Base-by-base conservation (phyloP, 2,797 vertebrate genomes). In the Lepus townsendii region DNA sequence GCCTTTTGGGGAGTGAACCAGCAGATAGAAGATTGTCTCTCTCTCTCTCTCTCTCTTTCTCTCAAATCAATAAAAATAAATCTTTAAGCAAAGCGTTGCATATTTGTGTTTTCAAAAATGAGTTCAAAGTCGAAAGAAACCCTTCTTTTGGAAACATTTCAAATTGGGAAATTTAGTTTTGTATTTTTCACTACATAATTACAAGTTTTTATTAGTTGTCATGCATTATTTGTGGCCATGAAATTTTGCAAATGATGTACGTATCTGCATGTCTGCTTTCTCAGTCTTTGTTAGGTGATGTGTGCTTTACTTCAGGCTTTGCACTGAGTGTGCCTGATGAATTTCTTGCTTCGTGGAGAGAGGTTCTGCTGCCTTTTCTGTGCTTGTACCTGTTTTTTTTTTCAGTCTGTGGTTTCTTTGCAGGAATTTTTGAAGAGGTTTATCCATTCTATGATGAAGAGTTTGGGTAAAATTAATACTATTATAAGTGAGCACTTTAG, bases 61-160 rank as follows among this genome's bases (percentile, higher is more conserved):
- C 42, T 47, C 42, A 47, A 47, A 47, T 47, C 42, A 47, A 47
- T 47, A 47, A 47, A 47, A 47, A 47, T 47, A 9, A 47, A 47
- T 47, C 7, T 47, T 47, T 47, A 47, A 47, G 42, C 54, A 47
- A 78, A 72, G 20, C 77, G 35, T 86, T 68, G 3, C 26, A 68
- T 73, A 42, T 62, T 76, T 68, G 7, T 89, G 24, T 78, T 78
- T 89, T 87, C n/a, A 62, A 63, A 93, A 77, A 7, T 71, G 65
- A 91, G 6, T 75, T 83, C 50, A 90, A 35, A 91, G 38, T 12
- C 32, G 6, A 17, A 2, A 30, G 47, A 84, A 71, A 78, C 6
- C 0, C 2, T 90, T 89, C 20, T 35, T 82, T 88, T 91, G 66
- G 78, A 93, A 73, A 42, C 80, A 65, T 88, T 88, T 90, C 50